phyloP scores from a whole-genome alignment of 2,888 invertebrate genomes.

The Netelia virgata region DNA sequence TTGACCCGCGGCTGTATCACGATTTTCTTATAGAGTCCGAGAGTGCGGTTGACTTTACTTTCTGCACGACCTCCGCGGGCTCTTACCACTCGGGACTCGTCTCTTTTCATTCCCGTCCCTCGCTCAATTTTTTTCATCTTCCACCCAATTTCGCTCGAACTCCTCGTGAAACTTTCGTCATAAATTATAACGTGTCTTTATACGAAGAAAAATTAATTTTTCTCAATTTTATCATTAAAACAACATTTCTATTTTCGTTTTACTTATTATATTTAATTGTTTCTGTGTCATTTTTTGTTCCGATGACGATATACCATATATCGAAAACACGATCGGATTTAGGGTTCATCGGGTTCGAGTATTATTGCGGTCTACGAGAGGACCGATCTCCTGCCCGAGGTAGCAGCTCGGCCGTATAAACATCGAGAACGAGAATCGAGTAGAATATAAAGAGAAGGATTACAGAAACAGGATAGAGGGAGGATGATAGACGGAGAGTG shows the following conservation, averaged over 20 bases:
- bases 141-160: too few species aligned
- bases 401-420: constrained; percentile 24
- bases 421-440: constrained; percentile 26
- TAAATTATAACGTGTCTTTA: too few species aligned
- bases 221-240: too few species aligned
- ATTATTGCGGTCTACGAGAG: too few species aligned
- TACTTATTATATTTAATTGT: too few species aligned
- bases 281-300: too few species aligned
- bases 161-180: too few species aligned
- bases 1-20: constrained; percentile 67
- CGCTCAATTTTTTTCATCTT: not conserved
- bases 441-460: constrained; percentile 38
- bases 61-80: constrained; percentile 9
- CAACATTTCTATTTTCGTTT: too few species aligned
- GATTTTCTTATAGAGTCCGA: constrained; percentile 72
- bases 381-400: not conserved
- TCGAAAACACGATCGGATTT: too few species aligned
- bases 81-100: not conserved
- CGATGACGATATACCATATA: too few species aligned
- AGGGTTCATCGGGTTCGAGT: too few species aligned
- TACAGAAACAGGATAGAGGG: constrained; percentile 2
- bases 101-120: not conserved
- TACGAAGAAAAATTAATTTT: too few species aligned
- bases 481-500: constrained; percentile 17
- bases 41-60: constrained; percentile 30